A percentile compares a stretch with the other conserved stretches of the same genome.
Evolutionary conservation across 1,140 invertebrate species (phyloP).

Genomic region (Heterodera carotae): DNA sequence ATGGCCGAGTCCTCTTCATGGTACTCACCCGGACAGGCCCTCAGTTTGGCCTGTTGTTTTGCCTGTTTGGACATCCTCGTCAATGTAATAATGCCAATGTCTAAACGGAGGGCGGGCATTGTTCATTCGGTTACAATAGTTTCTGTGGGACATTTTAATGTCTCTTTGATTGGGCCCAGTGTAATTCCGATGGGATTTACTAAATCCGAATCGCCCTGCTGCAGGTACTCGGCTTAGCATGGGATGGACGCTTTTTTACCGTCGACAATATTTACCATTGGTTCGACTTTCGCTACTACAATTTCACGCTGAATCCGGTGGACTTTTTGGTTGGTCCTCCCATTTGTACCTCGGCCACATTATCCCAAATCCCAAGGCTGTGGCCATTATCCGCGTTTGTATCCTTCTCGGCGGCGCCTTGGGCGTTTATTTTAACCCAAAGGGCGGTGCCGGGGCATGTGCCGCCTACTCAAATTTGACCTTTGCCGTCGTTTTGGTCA

Average conservation of each 20-base stretch:
- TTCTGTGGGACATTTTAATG: too few species aligned
- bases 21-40: conserved; percentile 57
- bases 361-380: conserved; percentile 46
- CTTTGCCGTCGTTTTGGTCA: conserved; percentile 50
- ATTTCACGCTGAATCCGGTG: conserved; percentile 60
- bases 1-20: conserved; percentile 30
- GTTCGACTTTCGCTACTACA: conserved; percentile 61
- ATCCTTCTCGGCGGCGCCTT: conserved; percentile 60
- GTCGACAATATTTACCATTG: conserved; percentile 63
- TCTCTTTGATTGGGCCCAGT: too few species aligned
- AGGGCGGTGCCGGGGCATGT: conserved; percentile 52
- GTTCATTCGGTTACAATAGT: too few species aligned
- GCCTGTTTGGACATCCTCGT: conserved; percentile 53
- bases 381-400: conserved; percentile 54
- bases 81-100: conserved; percentile 27
- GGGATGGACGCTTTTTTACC: conserved; percentile 63
- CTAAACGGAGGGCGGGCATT: too few species aligned
- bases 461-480: conserved; percentile 53
- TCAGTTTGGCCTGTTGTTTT: conserved; percentile 53
- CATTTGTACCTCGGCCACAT: too few species aligned
- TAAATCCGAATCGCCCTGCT: conserved; percentile 45
- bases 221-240: conserved; percentile 59
- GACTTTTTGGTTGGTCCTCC: conserved; percentile 58
- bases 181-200: too few species aligned
- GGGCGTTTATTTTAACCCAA: conserved; percentile 61